Percentiles rank a stretch among this genome's conserved stretches.
Conservation (phyloP, 1,140 invertebrate genomes). For the Magallana ariakensis region DNA sequence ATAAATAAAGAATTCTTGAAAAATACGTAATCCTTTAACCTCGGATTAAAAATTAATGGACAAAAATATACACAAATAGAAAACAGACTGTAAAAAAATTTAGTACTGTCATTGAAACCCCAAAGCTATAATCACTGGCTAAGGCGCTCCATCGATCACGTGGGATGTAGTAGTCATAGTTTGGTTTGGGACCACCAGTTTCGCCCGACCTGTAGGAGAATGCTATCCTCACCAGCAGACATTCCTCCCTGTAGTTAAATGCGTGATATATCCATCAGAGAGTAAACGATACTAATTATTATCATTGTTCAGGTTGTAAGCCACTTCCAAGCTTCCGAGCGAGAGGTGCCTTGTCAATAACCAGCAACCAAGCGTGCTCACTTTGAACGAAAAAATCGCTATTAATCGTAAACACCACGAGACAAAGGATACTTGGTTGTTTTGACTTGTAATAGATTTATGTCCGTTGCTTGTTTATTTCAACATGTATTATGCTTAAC, state of each 20-base stretch:
- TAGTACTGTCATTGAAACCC: slow-evolving; percentile 3
- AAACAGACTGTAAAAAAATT: not conserved
- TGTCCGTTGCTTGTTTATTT: not conserved
- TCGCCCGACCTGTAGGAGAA: not conserved
- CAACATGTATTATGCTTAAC: not conserved
- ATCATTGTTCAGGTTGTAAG: slow-evolving; percentile 14
- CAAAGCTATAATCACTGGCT: slow-evolving; percentile 9
- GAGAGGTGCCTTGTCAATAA: slow-evolving; percentile 17
- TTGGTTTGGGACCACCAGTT: not conserved
- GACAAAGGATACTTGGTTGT: not conserved
- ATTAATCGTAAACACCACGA: not conserved
- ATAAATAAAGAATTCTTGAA: not conserved
- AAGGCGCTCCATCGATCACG: not conserved
- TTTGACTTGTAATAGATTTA: not conserved
- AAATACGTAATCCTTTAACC: not conserved
- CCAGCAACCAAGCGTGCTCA: not conserved
- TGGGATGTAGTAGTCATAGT: not conserved
- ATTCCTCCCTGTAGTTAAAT: slow-evolving; percentile 23
- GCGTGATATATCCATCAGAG: slow-evolving; percentile 30
- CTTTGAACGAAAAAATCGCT: not conserved
- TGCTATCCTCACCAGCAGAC: not conserved
- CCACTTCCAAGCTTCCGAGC: not conserved
- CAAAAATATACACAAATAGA: not conserved
- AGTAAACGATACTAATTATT: slow-evolving; percentile 30
- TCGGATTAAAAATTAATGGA: not conserved